Percentiles rank a stretch among this genome's conserved stretches.
phyloP scores from a whole-genome alignment of 1,140 invertebrate genomes.

The Penaeus chinensis region DNA sequence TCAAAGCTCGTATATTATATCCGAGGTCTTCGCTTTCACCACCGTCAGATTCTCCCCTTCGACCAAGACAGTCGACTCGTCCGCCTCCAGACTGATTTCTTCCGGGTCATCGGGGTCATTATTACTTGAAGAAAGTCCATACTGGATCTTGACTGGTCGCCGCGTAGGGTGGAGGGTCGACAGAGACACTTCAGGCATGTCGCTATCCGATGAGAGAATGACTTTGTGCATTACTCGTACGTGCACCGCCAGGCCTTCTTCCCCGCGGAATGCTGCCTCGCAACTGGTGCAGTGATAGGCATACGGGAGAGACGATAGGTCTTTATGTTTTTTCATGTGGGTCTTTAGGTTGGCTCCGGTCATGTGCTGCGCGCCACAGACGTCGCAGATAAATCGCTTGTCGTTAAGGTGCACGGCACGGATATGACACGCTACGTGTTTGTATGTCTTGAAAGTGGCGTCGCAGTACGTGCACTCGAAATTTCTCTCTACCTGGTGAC shows the following conservation, averaged over 20 bases:
- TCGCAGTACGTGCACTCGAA: conserved; percentile 47
- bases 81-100: neutral
- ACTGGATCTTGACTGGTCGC: conserved; percentile 9
- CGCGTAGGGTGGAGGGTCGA: conserved; percentile 26
- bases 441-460: conserved; percentile 46
- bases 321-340: conserved; percentile 33
- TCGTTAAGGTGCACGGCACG: conserved; percentile 46
- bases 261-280: conserved; percentile 22
- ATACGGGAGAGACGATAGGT: neutral
- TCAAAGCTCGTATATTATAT: no score
- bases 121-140: neutral
- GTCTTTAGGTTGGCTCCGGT: conserved; percentile 36
- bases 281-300: conserved; percentile 25
- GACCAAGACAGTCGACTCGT: neutral
- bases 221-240: conserved; percentile 28
- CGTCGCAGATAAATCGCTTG: conserved; percentile 47
- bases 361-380: conserved; percentile 45
- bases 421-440: conserved; percentile 47
- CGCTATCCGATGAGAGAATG: neutral
- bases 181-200: neutral
- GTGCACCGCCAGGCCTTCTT: conserved; percentile 20
- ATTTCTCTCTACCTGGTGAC: conserved; percentile 13
- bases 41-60: conserved; percentile 26
- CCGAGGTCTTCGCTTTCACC: neutral
- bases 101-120: neutral